These are phyloP conservation scores for Agrotis segetum DNA, from an alignment of 2,888 invertebrate species.

Conservation along the genomic window DNA sequence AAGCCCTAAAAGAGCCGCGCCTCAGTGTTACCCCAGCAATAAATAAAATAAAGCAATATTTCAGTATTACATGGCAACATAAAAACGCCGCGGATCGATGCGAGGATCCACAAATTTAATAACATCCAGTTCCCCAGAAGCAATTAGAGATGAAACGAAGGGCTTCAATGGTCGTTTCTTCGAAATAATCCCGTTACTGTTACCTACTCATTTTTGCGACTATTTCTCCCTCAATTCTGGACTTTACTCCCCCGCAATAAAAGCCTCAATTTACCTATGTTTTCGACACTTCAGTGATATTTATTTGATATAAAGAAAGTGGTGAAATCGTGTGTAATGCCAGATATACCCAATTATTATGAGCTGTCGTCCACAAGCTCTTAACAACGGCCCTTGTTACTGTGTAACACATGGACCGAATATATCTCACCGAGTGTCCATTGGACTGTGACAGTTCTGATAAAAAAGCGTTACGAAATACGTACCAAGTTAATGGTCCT, in stretches of 20 bases:
- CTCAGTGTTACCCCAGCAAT: constrained; percentile 52
- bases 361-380: constrained; percentile 44
- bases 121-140: constrained; percentile 74
- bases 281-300: constrained; percentile 31
- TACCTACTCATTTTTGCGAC: constrained; percentile 56
- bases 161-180: constrained; percentile 72
- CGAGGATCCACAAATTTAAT: constrained; percentile 69
- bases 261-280: constrained; percentile 45
- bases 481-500: constrained; percentile 23
- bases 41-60: constrained; percentile 63
- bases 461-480: constrained; percentile 46
- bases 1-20: constrained; percentile 51
- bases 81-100: constrained; percentile 65
- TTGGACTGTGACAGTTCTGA: constrained; percentile 47
- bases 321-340: constrained; percentile 58
- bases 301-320: constrained; percentile 59
- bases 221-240: constrained; percentile 45
- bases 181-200: constrained; percentile 67
- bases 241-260: constrained; percentile 54
- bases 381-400: constrained; percentile 56
- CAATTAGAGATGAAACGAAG: constrained; percentile 78
- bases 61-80: constrained; percentile 59
- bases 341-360: constrained; percentile 57
- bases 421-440: constrained; percentile 41
- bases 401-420: constrained; percentile 46